These are phyloP conservation scores for Hemaris fuciformis DNA, from an alignment of 2,888 invertebrate genomes.

Conservation along the genomic window DNA sequence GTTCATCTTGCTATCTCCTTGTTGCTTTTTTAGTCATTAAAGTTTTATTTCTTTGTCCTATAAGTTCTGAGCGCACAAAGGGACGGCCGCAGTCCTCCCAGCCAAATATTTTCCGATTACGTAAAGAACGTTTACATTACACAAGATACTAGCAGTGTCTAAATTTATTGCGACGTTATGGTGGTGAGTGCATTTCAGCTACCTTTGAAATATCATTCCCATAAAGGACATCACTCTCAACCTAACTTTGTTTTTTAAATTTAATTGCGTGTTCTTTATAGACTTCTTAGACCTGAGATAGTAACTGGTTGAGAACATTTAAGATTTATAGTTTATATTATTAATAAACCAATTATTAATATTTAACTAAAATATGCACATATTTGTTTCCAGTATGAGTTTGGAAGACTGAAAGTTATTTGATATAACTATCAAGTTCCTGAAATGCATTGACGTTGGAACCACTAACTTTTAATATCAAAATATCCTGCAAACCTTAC, in stretches of 20 bases:
- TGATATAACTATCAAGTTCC: too few species aligned
- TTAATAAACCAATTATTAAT: too few species aligned
- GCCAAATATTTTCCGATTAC: conserved; percentile 66
- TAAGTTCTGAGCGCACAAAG: background rate
- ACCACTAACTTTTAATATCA: too few species aligned
- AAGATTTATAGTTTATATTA: too few species aligned
- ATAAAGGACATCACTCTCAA: conserved; percentile 27
- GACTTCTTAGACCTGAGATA: too few species aligned
- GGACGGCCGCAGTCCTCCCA: background rate
- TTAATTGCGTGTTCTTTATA: background rate
- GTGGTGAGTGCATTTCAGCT: conserved; percentile 64
- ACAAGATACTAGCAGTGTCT: conserved; percentile 65
- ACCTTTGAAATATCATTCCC: conserved; percentile 35
- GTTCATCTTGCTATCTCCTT: background rate
- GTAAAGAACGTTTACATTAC: conserved; percentile 65
- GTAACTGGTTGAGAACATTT: too few species aligned
- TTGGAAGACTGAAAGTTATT: too few species aligned
- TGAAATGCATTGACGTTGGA: too few species aligned
- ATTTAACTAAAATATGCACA: too few species aligned
- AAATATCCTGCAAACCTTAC: too few species aligned
- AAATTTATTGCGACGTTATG: conserved; percentile 69
- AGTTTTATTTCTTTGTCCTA: background rate
- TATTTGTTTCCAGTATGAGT: too few species aligned
- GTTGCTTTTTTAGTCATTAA: background rate
- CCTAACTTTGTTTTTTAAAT: background rate